These are phyloP conservation scores for Garra rufa DNA, from an alignment of 2,113 vertebrate species.

Conservation along the genomic window DNA sequence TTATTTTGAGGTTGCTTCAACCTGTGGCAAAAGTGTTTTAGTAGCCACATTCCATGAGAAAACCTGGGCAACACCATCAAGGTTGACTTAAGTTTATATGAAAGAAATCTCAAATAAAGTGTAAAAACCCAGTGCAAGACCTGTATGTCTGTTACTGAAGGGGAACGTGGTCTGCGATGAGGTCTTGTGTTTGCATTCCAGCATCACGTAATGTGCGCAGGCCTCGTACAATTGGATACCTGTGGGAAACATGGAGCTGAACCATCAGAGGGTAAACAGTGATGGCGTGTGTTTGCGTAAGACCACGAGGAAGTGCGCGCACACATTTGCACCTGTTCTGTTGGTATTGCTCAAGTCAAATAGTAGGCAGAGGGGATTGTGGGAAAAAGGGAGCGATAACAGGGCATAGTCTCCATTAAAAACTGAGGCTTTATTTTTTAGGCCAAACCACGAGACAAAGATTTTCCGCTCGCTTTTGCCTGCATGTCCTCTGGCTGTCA, in stretches of 20 bases:
- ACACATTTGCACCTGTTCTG: slow-evolving; percentile 12
- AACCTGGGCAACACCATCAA: background rate
- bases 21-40: too few relatives aligned
- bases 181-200: background rate
- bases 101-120: background rate
- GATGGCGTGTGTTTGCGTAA: slow-evolving; percentile 8
- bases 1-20: too few relatives aligned
- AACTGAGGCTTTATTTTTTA: slow-evolving; percentile 6
- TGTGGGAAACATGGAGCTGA: background rate
- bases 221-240: background rate
- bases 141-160: background rate
- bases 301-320: background rate
- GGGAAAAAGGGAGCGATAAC: slow-evolving; percentile 16
- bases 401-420: background rate
- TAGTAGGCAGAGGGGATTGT: slow-evolving; percentile 8
- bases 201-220: background rate
- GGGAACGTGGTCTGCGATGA: background rate
- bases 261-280: background rate
- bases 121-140: background rate
- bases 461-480: slow-evolving; percentile 1
- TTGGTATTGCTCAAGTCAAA: slow-evolving; percentile 1
- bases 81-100: background rate
- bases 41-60: too few relatives aligned
- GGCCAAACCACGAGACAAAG: slow-evolving; percentile 20
- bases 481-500: background rate